Conservation (phyloP, 2,888 invertebrate species). For the Acanthosepion lycidas region DNA sequence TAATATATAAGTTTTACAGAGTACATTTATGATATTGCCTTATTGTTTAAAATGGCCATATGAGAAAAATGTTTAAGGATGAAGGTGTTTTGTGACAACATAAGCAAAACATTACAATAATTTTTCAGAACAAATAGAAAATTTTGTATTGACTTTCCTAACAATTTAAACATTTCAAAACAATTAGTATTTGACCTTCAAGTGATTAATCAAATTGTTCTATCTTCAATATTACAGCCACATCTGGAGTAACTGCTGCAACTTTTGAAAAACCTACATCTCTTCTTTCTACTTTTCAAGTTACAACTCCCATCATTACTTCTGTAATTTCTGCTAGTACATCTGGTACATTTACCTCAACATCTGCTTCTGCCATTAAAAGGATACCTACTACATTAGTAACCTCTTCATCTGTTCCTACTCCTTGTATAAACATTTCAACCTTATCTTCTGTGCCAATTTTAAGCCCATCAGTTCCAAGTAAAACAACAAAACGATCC, state of each 20-base stretch:
- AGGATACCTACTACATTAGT: background rate
- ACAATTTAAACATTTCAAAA: background rate
- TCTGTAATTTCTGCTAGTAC: constrained; percentile 21
- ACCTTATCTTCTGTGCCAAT: background rate
- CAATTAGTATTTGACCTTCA: background rate
- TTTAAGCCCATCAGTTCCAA: background rate
- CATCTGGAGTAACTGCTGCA: background rate
- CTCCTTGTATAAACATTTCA: constrained; percentile 4
- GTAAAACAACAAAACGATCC: background rate
- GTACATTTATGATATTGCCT: background rate
- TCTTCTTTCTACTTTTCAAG: constrained; percentile 8
- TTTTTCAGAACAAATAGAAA: background rate
- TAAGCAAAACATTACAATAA: background rate
- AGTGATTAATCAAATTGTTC: constrained; percentile 17
- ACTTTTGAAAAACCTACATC: background rate
- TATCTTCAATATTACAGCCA: constrained; percentile 13
- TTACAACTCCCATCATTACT: background rate
- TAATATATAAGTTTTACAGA: background rate
- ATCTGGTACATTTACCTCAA: constrained; percentile 13
- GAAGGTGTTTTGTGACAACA: background rate
- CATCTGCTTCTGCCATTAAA: background rate
- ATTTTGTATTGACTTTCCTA: background rate
- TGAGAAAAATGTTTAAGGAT: background rate
- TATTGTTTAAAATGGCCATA: background rate
- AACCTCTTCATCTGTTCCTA: background rate